Evolutionary conservation across 1,140 invertebrate genomes (phyloP).

Genomic region (Probaryconus sp.): DNA sequence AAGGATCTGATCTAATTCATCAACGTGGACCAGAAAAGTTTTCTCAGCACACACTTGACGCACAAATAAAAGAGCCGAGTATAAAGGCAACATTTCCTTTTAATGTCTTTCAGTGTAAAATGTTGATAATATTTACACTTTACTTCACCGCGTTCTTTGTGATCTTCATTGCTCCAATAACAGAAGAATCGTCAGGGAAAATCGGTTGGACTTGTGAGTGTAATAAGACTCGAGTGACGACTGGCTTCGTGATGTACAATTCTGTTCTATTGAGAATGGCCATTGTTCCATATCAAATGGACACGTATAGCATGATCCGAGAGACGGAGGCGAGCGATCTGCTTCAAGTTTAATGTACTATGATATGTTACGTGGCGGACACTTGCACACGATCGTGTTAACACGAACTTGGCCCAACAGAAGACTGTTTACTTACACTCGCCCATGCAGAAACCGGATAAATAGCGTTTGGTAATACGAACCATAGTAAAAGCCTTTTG

Average conservation of each 20-base stretch:
- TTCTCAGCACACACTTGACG: too few relatives aligned
- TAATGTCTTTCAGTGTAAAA: too few relatives aligned
- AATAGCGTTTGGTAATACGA: conserved; percentile 46
- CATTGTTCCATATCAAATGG: conserved; percentile 26
- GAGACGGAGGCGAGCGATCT: conserved; percentile 21
- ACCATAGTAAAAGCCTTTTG: conserved; percentile 32
- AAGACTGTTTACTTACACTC: conserved; percentile 49
- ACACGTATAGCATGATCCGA: conserved; percentile 22
- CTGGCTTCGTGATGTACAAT: background rate
- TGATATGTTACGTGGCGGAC: conserved; percentile 35
- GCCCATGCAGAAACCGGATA: conserved; percentile 52
- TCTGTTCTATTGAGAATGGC: conserved; percentile 1
- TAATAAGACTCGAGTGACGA: background rate
- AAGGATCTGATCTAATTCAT: too few relatives aligned
- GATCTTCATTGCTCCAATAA: too few relatives aligned
- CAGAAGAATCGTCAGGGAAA: background rate
- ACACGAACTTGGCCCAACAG: conserved; percentile 31
- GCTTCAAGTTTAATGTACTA: conserved; percentile 49
- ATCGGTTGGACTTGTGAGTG: background rate
- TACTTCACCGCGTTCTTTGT: too few relatives aligned
- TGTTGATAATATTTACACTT: too few relatives aligned
- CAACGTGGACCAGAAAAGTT: too few relatives aligned
- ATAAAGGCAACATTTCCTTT: too few relatives aligned
- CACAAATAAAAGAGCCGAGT: too few relatives aligned
- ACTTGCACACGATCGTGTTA: conserved; percentile 34